Percentiles rank a stretch among this genome's conserved stretches.
Evolutionary conservation across 2,888 invertebrate genomes (phyloP).

Genomic region (Stenolophus ochropezus): DNA sequence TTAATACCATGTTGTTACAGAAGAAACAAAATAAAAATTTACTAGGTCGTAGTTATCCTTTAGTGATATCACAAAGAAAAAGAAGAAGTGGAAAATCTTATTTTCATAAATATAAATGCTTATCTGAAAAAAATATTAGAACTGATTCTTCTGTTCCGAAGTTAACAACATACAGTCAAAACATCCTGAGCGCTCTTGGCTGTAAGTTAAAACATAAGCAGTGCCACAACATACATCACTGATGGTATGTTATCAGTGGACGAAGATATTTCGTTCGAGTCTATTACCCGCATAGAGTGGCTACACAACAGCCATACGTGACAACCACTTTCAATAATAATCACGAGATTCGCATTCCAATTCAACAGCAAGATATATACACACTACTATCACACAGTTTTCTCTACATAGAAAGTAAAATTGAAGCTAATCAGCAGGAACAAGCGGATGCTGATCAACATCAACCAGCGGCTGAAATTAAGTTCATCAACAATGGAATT

Average conservation of each 20-base stretch:
- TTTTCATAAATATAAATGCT: neutral
- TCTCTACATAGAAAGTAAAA: too few relatives aligned
- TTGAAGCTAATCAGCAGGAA: constrained; percentile 65
- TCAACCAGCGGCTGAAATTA: too few relatives aligned
- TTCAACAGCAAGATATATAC: too few relatives aligned
- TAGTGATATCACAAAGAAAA: too few relatives aligned
- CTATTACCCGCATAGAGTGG: constrained; percentile 57
- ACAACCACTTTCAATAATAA: constrained; percentile 63
- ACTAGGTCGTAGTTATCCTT: too few relatives aligned
- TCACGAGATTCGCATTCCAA: constrained; percentile 67
- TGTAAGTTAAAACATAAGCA: neutral
- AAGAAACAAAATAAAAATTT: too few relatives aligned
- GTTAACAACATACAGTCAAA: too few relatives aligned
- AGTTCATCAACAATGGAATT: too few relatives aligned
- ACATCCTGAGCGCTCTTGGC: neutral
- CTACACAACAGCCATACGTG: constrained; percentile 65
- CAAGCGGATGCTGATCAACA: constrained; percentile 63
- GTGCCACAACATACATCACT: neutral
- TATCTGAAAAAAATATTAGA: neutral
- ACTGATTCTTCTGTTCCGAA: neutral
- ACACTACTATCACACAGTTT: too few relatives aligned
- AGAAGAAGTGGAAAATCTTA: too few relatives aligned
- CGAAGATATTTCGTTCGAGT: neutral
- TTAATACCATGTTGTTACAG: too few relatives aligned
- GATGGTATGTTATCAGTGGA: neutral